A percentile compares a stretch with the other conserved stretches of the same genome.
phyloP scores from a whole-genome alignment of 2,797 vertebrate species.

The Sorex maritimensis region DNA sequence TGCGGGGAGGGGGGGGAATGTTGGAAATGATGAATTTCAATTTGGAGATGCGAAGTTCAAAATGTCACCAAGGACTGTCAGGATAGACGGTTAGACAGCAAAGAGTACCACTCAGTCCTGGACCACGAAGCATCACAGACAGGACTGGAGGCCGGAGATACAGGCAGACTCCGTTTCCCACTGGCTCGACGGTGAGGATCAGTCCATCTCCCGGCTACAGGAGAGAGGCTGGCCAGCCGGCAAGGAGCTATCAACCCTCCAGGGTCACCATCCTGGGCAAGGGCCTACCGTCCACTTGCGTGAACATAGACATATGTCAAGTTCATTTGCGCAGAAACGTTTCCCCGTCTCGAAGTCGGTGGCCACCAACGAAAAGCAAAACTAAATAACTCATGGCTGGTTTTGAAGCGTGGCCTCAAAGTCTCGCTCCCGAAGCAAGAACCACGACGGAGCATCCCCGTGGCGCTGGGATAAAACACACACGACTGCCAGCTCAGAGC shows the following conservation, averaged over 20 bases:
- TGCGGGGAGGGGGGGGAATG: background rate
- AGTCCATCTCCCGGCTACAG: too few relatives aligned
- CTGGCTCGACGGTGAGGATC: too few relatives aligned
- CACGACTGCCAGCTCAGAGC: too few relatives aligned
- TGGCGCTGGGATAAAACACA: too few relatives aligned
- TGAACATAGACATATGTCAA: slow-evolving; percentile 5
- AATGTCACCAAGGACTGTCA: background rate
- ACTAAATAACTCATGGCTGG: too few relatives aligned
- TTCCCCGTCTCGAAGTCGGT: background rate
- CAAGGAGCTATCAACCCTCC: background rate
- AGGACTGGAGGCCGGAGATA: background rate
- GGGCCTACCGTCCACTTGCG: background rate
- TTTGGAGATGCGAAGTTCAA: slow-evolving; percentile 9
- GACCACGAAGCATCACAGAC: slow-evolving; percentile 19
- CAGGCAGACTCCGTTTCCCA: background rate
- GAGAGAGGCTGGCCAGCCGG: too few relatives aligned
- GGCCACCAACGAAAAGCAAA: slow-evolving; percentile 26
- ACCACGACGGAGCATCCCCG: too few relatives aligned
- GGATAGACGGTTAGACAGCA: slow-evolving; percentile 46
- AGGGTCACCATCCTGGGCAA: background rate
- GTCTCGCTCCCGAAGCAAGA: too few relatives aligned
- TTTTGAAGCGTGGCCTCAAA: too few relatives aligned
- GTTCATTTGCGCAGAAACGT: background rate
- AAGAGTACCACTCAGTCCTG: background rate
- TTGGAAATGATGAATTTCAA: slow-evolving; percentile 1